These are phyloP conservation scores for Halocaridina rubra DNA, from an alignment of 2,888 invertebrate species.

Conservation along the genomic window DNA sequence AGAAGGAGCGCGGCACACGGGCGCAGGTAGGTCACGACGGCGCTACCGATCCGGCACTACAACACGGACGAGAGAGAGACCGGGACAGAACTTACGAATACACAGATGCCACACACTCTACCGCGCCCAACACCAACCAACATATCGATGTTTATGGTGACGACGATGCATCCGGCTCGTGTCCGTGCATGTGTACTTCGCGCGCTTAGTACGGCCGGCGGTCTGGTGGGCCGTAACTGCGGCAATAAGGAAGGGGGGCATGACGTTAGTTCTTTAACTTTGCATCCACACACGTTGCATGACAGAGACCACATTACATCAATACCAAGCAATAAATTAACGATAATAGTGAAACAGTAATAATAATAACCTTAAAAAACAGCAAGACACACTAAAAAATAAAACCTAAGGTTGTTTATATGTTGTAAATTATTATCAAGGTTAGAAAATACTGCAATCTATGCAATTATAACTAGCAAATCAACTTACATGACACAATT, in stretches of 20 bases:
- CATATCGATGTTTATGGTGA: conserved; percentile 14
- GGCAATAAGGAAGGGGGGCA: conserved; percentile 48
- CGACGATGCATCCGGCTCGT: conserved; percentile 41
- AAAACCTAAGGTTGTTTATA: too few relatives aligned
- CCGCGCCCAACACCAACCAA: conserved; percentile 41
- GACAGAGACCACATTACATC: not conserved
- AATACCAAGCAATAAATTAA: too few relatives aligned
- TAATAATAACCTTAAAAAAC: too few relatives aligned
- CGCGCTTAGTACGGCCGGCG: conserved; percentile 59
- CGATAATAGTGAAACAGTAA: too few relatives aligned
- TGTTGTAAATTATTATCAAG: too few relatives aligned
- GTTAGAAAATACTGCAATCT: too few relatives aligned
- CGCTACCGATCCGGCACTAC: conserved; percentile 13
- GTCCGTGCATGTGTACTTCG: too few relatives aligned
- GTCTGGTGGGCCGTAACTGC: conserved; percentile 58
- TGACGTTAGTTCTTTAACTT: conserved; percentile 54
- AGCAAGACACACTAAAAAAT: too few relatives aligned
- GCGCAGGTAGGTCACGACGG: conserved; percentile 36
- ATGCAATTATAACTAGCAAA: too few relatives aligned
- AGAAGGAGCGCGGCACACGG: conserved; percentile 49
- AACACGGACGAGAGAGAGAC: conserved; percentile 9
- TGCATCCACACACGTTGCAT: conserved; percentile 4
- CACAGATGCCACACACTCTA: conserved; percentile 14
- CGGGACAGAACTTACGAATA: conserved; percentile 17
- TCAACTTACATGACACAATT: too few relatives aligned